phyloP scores from a whole-genome alignment of 2,797 vertebrate genomes.

The Poecilia picta region DNA sequence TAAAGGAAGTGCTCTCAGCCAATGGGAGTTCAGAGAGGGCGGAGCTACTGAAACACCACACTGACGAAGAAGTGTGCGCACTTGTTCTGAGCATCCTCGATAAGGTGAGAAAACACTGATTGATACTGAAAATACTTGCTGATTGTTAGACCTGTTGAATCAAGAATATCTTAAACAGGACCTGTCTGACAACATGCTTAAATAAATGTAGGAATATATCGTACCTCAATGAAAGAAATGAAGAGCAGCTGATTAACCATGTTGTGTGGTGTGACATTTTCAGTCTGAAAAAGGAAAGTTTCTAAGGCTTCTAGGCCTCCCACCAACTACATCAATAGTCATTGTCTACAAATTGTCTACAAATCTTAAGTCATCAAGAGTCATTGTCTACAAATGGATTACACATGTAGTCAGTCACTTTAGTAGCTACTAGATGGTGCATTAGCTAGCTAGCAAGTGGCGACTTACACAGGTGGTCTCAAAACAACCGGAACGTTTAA shows the following conservation, averaged over 20 bases:
- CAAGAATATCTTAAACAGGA: background rate
- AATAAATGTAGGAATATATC: background rate
- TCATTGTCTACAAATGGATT: background rate
- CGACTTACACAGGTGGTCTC: background rate
- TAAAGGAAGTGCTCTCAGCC: slow-evolving; percentile 61
- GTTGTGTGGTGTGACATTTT: background rate
- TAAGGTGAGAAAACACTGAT: slow-evolving; percentile 65
- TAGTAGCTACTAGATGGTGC: too few relatives aligned
- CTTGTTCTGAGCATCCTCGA: slow-evolving; percentile 71
- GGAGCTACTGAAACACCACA: slow-evolving; percentile 71
- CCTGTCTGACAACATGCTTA: background rate
- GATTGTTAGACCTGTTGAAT: background rate
- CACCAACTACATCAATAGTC: background rate
- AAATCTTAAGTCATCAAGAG: background rate
- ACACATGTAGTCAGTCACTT: background rate
- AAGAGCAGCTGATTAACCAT: background rate
- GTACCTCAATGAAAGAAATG: background rate
- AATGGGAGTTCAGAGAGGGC: slow-evolving; percentile 59
- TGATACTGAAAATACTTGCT: too few relatives aligned
- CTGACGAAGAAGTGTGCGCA: slow-evolving; percentile 67
- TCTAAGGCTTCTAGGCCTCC: background rate
- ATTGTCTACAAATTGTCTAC: background rate
- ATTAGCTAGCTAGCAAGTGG: background rate
- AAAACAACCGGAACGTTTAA: background rate
- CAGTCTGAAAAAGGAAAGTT: background rate